These are phyloP conservation scores for Pseudobourletiella spinata DNA, from an alignment of 1,140 invertebrate genomes.

Conservation along the genomic window DNA sequence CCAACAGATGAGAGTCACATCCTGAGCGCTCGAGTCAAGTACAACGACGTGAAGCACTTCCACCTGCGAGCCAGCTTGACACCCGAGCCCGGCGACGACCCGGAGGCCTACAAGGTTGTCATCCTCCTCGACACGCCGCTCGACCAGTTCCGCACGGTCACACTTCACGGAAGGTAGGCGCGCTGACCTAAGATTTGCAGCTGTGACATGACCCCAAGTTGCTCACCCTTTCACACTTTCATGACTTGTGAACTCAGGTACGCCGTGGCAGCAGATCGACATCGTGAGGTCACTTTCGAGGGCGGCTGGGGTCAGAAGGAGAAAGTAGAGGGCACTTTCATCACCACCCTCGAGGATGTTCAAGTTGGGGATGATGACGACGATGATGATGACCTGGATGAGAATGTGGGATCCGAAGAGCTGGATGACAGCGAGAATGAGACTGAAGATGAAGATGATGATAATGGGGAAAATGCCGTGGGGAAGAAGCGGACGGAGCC, in stretches of 20 bases:
- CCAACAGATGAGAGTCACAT: constrained; percentile 18
- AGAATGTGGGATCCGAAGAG: constrained; percentile 5
- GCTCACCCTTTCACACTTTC: no score
- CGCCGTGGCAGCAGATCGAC: not conserved
- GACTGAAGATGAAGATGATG: not conserved
- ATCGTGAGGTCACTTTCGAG: constrained; percentile 24
- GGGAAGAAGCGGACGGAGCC: not conserved
- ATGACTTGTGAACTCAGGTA: constrained; percentile 20
- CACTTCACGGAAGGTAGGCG: no score
- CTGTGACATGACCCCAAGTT: no score
- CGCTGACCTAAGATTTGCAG: no score
- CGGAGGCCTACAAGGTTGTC: not conserved
- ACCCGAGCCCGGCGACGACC: constrained; percentile 16
- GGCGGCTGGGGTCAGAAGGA: constrained; percentile 18
- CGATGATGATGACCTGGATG: constrained; percentile 4
- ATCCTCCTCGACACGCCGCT: not conserved
- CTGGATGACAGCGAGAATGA: constrained; percentile 9
- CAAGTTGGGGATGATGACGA: constrained; percentile 8
- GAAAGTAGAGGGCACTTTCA: constrained; percentile 13
- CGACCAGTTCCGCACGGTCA: no score
- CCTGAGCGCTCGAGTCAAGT: constrained; percentile 26
- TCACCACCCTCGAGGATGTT: not conserved
- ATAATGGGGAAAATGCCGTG: not conserved
- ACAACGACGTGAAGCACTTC: constrained; percentile 24
- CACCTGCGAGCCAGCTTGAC: constrained; percentile 28